Percentiles rank a stretch among this genome's conserved stretches.
phyloP scores from a whole-genome alignment of 1,140 invertebrate species.

The Monomorium pharaonis region DNA sequence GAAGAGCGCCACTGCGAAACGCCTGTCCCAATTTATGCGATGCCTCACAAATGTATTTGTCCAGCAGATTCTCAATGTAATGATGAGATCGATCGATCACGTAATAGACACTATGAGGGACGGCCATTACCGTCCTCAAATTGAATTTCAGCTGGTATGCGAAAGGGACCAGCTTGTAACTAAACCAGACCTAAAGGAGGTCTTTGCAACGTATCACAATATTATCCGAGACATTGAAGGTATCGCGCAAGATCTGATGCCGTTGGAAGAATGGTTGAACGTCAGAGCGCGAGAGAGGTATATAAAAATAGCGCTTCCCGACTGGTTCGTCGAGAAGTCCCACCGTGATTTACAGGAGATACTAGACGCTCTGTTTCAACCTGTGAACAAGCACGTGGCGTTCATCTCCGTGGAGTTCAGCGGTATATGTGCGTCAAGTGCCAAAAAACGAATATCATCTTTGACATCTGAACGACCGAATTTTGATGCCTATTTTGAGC shows the following conservation, averaged over 20 bases:
- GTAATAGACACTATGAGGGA: slow-evolving; percentile 76
- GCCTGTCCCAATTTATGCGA: slow-evolving; percentile 69
- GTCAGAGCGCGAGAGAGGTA: slow-evolving; percentile 65
- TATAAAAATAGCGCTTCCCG: slow-evolving; percentile 78
- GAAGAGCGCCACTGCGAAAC: slow-evolving; percentile 51
- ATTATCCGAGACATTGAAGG: slow-evolving; percentile 76
- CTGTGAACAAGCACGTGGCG: slow-evolving; percentile 73
- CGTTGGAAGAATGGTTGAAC: slow-evolving; percentile 78
- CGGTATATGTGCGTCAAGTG: slow-evolving; percentile 50
- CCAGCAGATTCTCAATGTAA: slow-evolving; percentile 80
- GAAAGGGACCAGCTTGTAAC: slow-evolving; percentile 73
- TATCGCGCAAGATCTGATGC: slow-evolving; percentile 80
- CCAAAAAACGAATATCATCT: slow-evolving; percentile 53
- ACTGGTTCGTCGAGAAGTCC: slow-evolving; percentile 78
- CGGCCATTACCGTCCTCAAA: slow-evolving; percentile 71
- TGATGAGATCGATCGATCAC: slow-evolving; percentile 80
- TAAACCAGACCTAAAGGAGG: slow-evolving; percentile 75
- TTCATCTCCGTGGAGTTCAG: slow-evolving; percentile 60
- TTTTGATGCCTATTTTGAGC: slow-evolving; percentile 72
- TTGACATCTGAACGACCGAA: slow-evolving; percentile 59
- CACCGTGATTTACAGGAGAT: slow-evolving; percentile 74
- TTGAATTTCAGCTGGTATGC: slow-evolving; percentile 79
- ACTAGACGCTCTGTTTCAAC: slow-evolving; percentile 74
- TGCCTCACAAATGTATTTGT: slow-evolving; percentile 79
- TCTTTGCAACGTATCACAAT: slow-evolving; percentile 76